Evolutionary conservation across 2,888 invertebrate genomes (phyloP).

Genomic region (Caenorhabditis afra): DNA sequence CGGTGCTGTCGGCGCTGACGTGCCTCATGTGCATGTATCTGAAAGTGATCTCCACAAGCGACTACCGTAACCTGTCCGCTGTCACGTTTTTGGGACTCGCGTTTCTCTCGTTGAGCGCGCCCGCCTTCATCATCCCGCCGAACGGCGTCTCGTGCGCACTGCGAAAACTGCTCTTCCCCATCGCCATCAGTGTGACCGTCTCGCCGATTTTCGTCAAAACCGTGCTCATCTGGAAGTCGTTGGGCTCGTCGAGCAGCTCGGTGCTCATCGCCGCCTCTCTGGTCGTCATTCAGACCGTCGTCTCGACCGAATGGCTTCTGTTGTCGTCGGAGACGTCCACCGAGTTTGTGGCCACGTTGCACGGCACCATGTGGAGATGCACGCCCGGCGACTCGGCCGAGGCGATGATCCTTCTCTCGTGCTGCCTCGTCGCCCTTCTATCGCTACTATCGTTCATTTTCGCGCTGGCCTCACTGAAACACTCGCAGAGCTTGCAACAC

Average conservation of each 20-base stretch:
- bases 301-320: conserved; percentile 68
- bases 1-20: conserved; percentile 67
- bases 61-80: conserved; percentile 72
- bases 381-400: conserved; percentile 63
- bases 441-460: conserved; percentile 63
- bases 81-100: conserved; percentile 69
- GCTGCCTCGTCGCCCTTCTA: conserved; percentile 56
- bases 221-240: conserved; percentile 53
- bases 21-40: conserved; percentile 76
- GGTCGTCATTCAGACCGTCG: conserved; percentile 65
- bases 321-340: conserved; percentile 64
- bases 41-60: conserved; percentile 66
- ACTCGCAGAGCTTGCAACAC: conserved; percentile 65
- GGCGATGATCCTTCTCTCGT: conserved; percentile 52
- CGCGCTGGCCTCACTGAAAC: conserved; percentile 60
- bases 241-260: conserved; percentile 40
- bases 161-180: conserved; percentile 67
- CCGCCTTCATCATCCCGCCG: conserved; percentile 74
- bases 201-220: conserved; percentile 73
- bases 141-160: conserved; percentile 70
- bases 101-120: conserved; percentile 67
- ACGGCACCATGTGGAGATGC: conserved; percentile 69
- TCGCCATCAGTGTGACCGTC: conserved; percentile 68
- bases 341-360: conserved; percentile 59
- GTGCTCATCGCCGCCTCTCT: conserved; percentile 51